phyloP scores from a whole-genome alignment of 1,140 invertebrate genomes.

The Drosophila nigromelanica region DNA sequence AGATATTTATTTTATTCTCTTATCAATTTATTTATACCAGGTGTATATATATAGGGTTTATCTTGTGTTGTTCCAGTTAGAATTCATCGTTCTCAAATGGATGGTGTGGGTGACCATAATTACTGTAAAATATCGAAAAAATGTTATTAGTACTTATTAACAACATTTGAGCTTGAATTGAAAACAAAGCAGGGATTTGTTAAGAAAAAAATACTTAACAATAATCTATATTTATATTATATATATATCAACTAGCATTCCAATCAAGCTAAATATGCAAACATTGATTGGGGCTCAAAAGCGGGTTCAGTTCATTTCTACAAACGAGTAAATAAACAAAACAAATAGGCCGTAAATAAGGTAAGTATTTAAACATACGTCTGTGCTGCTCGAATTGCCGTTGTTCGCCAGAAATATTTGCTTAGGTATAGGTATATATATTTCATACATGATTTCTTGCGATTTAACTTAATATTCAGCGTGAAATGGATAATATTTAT shows the following conservation, averaged over 20 bases:
- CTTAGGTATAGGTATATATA: conserved; percentile 17
- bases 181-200: not conserved
- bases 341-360: conserved; percentile 18
- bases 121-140: conserved; percentile 41
- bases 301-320: not conserved
- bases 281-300: not conserved
- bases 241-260: not conserved
- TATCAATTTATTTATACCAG: conserved; percentile 15
- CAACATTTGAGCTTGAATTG: not conserved
- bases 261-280: conserved; percentile 4
- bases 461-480: conserved; percentile 81
- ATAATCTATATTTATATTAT: no score
- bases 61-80: conserved; percentile 32
- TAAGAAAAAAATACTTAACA: no score
- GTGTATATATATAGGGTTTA: not conserved
- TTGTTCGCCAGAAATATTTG: conserved; percentile 35
- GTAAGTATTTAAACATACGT: conserved; percentile 34
- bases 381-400: conserved; percentile 9
- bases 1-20: conserved; percentile 23
- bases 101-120: conserved; percentile 61
- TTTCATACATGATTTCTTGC: conserved; percentile 12
- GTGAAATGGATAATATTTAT: conserved; percentile 84
- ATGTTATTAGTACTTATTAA: conserved; percentile 3
- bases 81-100: conserved; percentile 71
- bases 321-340: conserved; percentile 20